Percentiles rank a stretch among this genome's conserved stretches.
phyloP scores from a whole-genome alignment of 2,113 vertebrate genomes.

The Jaculus jaculus region DNA sequence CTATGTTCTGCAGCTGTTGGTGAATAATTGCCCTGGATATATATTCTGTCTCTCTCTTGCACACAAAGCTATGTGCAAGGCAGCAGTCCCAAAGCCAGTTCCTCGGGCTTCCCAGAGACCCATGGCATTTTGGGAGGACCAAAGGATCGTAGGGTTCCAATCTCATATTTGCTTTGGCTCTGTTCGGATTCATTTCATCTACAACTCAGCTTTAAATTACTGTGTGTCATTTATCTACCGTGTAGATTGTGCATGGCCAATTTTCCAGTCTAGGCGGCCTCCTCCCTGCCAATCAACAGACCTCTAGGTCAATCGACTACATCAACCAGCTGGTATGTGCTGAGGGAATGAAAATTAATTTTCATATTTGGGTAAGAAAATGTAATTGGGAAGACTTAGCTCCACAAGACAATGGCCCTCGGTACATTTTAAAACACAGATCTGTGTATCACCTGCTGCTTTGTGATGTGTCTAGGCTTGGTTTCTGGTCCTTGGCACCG shows the following conservation, averaged over 20 bases:
- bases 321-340: conserved; percentile 26
- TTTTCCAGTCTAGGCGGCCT: conserved; percentile 24
- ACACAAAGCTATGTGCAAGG: not conserved
- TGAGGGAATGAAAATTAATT: conserved; percentile 53
- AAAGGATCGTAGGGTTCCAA: not conserved
- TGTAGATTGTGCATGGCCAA: not conserved
- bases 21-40: not conserved
- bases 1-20: not conserved
- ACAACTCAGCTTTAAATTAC: not conserved
- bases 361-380: conserved; percentile 20
- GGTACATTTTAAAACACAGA: not conserved
- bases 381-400: not conserved
- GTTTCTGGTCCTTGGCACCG: not conserved
- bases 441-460: not conserved
- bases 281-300: conserved; percentile 41
- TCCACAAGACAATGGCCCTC: not conserved
- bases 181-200: not conserved
- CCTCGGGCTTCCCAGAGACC: not conserved
- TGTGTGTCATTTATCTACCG: not conserved
- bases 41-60: not conserved
- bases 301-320: conserved; percentile 4
- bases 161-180: conserved; percentile 1
- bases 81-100: not conserved
- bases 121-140: not conserved
- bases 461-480: not conserved